These are phyloP conservation scores for Plebejus melissa DNA, from an alignment of 2,888 invertebrate species.

Conservation along the genomic window DNA sequence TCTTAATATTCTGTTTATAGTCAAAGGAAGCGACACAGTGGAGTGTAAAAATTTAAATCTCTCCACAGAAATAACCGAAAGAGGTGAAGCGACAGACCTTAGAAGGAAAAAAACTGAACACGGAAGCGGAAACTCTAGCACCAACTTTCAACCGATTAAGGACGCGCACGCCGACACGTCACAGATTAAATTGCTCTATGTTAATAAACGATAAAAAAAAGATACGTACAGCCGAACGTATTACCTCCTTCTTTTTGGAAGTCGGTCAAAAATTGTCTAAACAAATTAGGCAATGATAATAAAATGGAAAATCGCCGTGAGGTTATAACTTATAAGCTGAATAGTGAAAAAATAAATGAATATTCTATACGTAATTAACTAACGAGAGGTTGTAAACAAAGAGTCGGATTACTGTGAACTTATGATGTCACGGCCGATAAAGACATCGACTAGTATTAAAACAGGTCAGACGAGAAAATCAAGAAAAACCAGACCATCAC, in stretches of 20 bases:
- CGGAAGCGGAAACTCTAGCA: conserved; percentile 22
- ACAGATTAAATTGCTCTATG: neutral
- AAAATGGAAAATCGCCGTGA: neutral
- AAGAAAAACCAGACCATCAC: neutral
- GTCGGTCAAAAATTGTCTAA: neutral
- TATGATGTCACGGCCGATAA: conserved; percentile 8
- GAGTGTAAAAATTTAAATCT: conserved; percentile 30
- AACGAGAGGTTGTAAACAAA: neutral
- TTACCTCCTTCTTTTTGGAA: too few relatives aligned
- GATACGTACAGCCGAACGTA: too few relatives aligned
- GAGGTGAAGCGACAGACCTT: conserved; percentile 17
- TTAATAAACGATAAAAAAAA: neutral
- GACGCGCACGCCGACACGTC: conserved; percentile 5
- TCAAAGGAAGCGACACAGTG: conserved; percentile 33
- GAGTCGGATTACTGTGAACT: neutral
- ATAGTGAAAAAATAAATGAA: neutral
- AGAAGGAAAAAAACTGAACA: conserved; percentile 25
- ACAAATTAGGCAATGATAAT: neutral
- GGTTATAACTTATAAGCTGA: neutral
- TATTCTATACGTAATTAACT: neutral
- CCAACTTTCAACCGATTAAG: conserved; percentile 20
- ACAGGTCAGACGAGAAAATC: conserved; percentile 16
- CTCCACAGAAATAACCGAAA: conserved; percentile 25
- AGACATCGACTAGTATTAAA: neutral
- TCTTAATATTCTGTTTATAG: too few relatives aligned